These are phyloP conservation scores for Daktulosphaira vitifoliae DNA, from an alignment of 1,140 invertebrate genomes.

Conservation along the genomic window DNA sequence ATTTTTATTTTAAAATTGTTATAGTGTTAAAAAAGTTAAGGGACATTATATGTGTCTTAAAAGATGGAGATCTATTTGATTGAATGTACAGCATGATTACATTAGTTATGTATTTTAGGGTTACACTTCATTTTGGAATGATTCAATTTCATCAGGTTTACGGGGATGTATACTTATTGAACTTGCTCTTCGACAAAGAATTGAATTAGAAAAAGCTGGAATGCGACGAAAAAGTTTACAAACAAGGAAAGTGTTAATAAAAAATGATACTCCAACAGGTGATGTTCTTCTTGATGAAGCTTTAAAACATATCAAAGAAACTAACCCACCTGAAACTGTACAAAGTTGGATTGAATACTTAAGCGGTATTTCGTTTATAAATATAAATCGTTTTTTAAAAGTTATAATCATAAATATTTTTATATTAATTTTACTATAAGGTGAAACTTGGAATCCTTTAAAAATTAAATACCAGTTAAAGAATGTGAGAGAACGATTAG, in stretches of 20 bases:
- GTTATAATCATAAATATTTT: constrained; percentile 16
- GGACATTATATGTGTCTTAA: too few species aligned
- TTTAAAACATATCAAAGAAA: constrained; percentile 95
- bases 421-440: constrained; percentile 48
- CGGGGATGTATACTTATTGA: constrained; percentile 98
- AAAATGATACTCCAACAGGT: constrained; percentile 86
- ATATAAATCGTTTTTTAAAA: constrained; percentile 32
- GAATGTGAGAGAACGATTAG: constrained; percentile 96
- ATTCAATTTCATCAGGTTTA: constrained; percentile 98
- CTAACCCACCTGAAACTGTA: constrained; percentile 91
- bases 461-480: constrained; percentile 97
- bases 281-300: constrained; percentile 98
- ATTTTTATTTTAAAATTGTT: too few species aligned
- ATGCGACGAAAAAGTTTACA: constrained; percentile 87
- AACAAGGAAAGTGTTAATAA: constrained; percentile 67
- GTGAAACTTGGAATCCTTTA: constrained; percentile 99
- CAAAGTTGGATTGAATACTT: constrained; percentile 99
- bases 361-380: constrained; percentile 66
- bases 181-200: constrained; percentile 81
- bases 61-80: too few species aligned
- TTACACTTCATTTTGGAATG: constrained; percentile 99
- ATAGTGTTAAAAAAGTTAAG: too few species aligned
- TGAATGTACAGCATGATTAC: too few species aligned
- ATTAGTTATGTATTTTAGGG: constrained; percentile 57
- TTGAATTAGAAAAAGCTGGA: constrained; percentile 93